Evolutionary conservation across 1,140 invertebrate genomes (phyloP).

Genomic region (Amphibalanus amphitrite): DNA sequence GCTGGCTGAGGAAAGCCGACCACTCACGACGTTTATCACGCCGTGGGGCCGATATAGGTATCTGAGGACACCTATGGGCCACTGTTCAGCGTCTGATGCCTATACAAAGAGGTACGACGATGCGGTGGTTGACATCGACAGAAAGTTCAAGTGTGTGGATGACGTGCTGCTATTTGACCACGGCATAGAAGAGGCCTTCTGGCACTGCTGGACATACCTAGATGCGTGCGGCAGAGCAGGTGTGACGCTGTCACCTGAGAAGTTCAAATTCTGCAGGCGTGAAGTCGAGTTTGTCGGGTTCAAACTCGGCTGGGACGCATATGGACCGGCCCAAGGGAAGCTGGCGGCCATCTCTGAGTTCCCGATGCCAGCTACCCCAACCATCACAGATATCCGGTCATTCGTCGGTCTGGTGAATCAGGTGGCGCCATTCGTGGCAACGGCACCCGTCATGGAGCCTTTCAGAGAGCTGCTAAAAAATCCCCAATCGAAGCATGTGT

Average conservation of each 20-base stretch:
- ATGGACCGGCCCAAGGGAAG: not conserved
- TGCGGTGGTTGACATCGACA: not conserved
- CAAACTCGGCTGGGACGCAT: slow-evolving; percentile 6
- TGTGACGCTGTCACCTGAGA: slow-evolving; percentile 9
- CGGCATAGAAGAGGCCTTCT: slow-evolving; percentile 6
- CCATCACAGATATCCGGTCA: not conserved
- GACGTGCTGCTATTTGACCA: slow-evolving; percentile 7
- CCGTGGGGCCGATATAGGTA: slow-evolving; percentile 6
- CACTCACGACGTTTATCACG: slow-evolving; percentile 4
- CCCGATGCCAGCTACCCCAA: slow-evolving; percentile 6
- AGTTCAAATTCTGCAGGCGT: slow-evolving; percentile 11
- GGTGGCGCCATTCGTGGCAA: slow-evolving; percentile 4
- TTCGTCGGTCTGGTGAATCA: slow-evolving; percentile 5
- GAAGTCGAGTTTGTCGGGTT: slow-evolving; percentile 6
- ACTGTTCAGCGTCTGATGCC: slow-evolving; percentile 5
- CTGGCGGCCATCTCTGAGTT: not conserved
- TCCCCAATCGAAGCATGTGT: not conserved
- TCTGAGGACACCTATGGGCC: not conserved
- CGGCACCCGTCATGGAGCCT: slow-evolving; percentile 6
- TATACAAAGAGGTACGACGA: slow-evolving; percentile 6
- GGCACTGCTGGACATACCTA: slow-evolving; percentile 8
- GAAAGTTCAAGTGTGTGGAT: slow-evolving; percentile 7
- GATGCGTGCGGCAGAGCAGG: slow-evolving; percentile 4
- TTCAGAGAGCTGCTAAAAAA: not conserved
- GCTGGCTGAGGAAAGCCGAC: slow-evolving; percentile 5